phyloP scores from a whole-genome alignment of 2,888 invertebrate genomes.

The Drosophila percnosoma region DNA sequence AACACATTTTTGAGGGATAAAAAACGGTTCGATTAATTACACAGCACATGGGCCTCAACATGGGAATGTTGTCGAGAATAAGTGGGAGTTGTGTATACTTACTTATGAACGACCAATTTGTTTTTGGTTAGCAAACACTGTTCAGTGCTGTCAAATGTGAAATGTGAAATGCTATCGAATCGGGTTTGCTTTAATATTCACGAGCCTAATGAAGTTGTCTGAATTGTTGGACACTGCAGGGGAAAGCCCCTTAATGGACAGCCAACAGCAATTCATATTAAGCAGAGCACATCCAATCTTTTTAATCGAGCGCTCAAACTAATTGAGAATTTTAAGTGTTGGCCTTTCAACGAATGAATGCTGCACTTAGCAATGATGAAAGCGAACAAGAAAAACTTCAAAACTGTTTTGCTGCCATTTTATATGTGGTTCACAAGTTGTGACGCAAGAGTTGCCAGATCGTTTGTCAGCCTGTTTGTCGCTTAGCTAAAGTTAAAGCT shows the following conservation, averaged over 20 bases:
- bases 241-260: background rate
- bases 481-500: conserved; percentile 16
- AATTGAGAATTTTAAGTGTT: background rate
- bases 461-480: conserved; percentile 36
- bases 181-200: background rate
- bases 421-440: background rate
- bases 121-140: background rate
- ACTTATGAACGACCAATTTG: background rate
- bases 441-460: conserved; percentile 30
- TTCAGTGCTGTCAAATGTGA: background rate
- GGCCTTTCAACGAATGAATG: background rate
- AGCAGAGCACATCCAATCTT: background rate
- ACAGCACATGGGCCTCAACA: too few relatives aligned
- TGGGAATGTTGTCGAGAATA: background rate
- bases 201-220: background rate
- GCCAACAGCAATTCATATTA: background rate
- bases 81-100: background rate
- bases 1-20: background rate
- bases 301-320: background rate
- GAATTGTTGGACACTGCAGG: background rate
- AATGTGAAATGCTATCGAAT: background rate
- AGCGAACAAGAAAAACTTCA: background rate
- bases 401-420: background rate
- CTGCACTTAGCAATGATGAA: background rate
- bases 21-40: background rate